These are phyloP conservation scores for Oedothorax gibbosus DNA, from an alignment of 1,140 invertebrate species.

Conservation along the genomic window DNA sequence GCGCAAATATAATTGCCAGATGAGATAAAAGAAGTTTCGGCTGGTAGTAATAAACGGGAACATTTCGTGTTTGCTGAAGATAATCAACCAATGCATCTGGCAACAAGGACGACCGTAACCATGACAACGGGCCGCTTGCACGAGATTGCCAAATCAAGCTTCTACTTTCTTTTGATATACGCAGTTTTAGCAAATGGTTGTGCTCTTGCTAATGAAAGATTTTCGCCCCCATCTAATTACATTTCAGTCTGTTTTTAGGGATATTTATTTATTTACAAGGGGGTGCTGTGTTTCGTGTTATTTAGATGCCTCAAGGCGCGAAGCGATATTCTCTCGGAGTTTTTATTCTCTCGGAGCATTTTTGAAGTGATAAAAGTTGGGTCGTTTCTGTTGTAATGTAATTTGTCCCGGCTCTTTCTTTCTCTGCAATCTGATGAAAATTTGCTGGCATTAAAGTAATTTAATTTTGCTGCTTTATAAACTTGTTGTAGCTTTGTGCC, in stretches of 20 bases:
- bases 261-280: slow-evolving; percentile 46
- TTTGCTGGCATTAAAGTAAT: no score
- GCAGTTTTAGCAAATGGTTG: slow-evolving; percentile 58
- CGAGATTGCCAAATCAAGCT: slow-evolving; percentile 61
- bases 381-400: no score
- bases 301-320: slow-evolving; percentile 37
- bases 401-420: no score
- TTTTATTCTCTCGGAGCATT: no score
- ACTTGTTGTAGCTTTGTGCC: no score
- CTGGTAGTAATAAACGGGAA: slow-evolving; percentile 60
- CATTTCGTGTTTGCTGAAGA: slow-evolving; percentile 62
- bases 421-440: no score
- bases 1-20: slow-evolving; percentile 60
- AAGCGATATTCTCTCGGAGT: neutral
- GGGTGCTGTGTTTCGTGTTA: slow-evolving; percentile 2
- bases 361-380: no score
- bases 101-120: slow-evolving; percentile 58
- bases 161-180: slow-evolving; percentile 54
- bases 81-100: slow-evolving; percentile 61
- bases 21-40: slow-evolving; percentile 59
- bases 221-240: slow-evolving; percentile 55
- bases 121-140: slow-evolving; percentile 54
- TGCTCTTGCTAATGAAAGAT: slow-evolving; percentile 58
- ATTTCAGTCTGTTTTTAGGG: slow-evolving; percentile 52
- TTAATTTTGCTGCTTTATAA: no score